These are phyloP conservation scores for Thunnus maccoyii DNA, from an alignment of 2,113 vertebrate genomes.

Conservation along the genomic window DNA sequence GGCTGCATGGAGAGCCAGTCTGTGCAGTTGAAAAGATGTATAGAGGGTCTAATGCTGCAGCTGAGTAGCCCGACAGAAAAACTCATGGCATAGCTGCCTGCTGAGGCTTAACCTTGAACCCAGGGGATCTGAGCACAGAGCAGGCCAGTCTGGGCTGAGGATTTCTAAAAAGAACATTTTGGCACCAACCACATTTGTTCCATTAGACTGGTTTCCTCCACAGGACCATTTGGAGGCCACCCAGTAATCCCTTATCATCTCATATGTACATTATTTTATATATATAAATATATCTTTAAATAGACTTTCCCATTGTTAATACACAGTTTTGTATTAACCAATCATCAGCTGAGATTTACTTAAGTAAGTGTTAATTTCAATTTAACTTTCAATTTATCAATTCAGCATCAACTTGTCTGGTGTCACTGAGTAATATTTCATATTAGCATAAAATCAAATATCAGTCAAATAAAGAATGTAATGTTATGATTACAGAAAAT, in stretches of 20 bases:
- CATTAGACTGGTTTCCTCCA: conserved; percentile 34
- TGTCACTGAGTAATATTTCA: not conserved
- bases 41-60: conserved; percentile 11
- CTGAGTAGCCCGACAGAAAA: conserved; percentile 37
- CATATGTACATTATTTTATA: not conserved
- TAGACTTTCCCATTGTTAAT: not conserved
- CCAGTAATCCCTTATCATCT: conserved; percentile 18
- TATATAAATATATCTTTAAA: not conserved
- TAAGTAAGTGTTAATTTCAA: not conserved
- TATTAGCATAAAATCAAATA: too few species aligned
- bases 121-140: conserved; percentile 24
- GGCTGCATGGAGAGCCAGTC: conserved; percentile 27
- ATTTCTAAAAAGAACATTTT: conserved; percentile 26
- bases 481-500: too few species aligned
- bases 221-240: conserved; percentile 2
- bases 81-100: conserved; percentile 38
- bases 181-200: conserved; percentile 45
- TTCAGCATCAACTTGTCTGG: not conserved
- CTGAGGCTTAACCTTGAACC: conserved; percentile 43
- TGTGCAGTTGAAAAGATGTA: conserved; percentile 50
- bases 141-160: conserved; percentile 12
- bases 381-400: not conserved
- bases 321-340: too few species aligned
- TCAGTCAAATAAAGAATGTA: too few species aligned
- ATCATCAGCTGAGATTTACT: not conserved